phyloP scores from a whole-genome alignment of 2,113 vertebrate species.

The Petrocephalus microphthalmus region DNA sequence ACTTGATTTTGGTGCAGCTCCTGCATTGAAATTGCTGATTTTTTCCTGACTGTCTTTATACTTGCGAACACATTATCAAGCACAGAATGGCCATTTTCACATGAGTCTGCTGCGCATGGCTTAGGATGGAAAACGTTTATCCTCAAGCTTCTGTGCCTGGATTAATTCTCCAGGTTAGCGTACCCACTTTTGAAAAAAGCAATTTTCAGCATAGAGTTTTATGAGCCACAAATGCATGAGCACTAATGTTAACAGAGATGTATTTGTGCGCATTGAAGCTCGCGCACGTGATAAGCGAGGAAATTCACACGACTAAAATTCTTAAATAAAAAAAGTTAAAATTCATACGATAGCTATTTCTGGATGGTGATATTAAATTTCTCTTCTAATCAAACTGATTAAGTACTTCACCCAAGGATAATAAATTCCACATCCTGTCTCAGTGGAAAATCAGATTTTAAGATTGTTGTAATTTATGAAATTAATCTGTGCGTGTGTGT shows the following conservation, averaged over 20 bases:
- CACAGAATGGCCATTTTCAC: not conserved
- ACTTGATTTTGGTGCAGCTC: not conserved
- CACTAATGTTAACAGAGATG: not conserved
- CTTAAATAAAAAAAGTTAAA: not conserved
- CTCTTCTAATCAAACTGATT: conserved; percentile 13
- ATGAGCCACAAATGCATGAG: not conserved
- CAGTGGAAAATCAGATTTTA: conserved; percentile 2
- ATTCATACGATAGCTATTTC: conserved; percentile 6
- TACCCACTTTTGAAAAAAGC: not conserved
- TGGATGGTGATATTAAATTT: conserved; percentile 9
- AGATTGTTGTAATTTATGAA: not conserved
- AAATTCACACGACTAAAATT: not conserved
- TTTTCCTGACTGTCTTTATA: not conserved
- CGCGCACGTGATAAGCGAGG: not conserved
- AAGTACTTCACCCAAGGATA: conserved; percentile 1
- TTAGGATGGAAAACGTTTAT: not conserved
- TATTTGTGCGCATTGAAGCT: not conserved
- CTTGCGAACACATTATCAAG: not conserved
- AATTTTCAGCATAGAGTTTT: not conserved
- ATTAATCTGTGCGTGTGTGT: not conserved
- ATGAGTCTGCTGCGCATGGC: not conserved
- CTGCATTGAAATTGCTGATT: not conserved
- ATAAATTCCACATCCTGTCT: conserved; percentile 2
- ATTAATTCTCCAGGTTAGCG: conserved; percentile 9
- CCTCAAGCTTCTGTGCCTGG: not conserved